Base-by-base conservation (phyloP, 30 jellyfish, hydroid and myxozoan genomes). In the Aurelia aurita complex sp. Pacific region DNA sequence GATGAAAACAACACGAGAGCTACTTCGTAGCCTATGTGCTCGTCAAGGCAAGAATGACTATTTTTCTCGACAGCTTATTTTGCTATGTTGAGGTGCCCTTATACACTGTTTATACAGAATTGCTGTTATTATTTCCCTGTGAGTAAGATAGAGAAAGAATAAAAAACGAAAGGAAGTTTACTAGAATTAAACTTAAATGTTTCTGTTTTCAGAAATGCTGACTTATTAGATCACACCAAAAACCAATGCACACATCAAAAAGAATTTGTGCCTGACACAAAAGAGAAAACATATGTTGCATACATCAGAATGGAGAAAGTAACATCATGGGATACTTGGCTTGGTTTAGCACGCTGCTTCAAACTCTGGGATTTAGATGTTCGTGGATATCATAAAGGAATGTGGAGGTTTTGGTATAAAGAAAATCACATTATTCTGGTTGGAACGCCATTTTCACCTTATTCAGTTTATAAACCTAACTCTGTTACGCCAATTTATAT, bases 361-460 rank as follows among this genome's bases (percentile, higher is more conserved):
- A 88, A 77, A 51, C 82, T 92, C n/a, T 92, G 98, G 98, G 98
- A 92, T 83, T 82, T 86, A 77, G 96, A 92, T 66, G 81, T 70
- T 69, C 95, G 98, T 15, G 92, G 92, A 18, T 92, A 86, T 75
- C 98, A 92, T 61, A 81, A 86, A 85, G 89, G 91, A 54, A 50
- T 76, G 82, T 79, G 89, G 85, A 35, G 98, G 63, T 92, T 92
- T 82, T 92, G 94, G 94, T 55, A 79, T 33, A 92, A 92, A 80
- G 87, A 81, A 6, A 92, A 92, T 86, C 94, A 82, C 42, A 67
- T 92, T n/a, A 73, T 92, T 16, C 71, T 92, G 2, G 96, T 92
- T 12, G 98, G 98, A 40, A 19, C 64, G 2, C 96, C 96, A 19
- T 71, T 52, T 16, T 92, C 98, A 38, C 88, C 92, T 33, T 92